Evolutionary conservation across 1,140 invertebrate species (phyloP), one percentile per base, ranked within the genome.

Genomic region (Chironomus tepperi): DNA sequence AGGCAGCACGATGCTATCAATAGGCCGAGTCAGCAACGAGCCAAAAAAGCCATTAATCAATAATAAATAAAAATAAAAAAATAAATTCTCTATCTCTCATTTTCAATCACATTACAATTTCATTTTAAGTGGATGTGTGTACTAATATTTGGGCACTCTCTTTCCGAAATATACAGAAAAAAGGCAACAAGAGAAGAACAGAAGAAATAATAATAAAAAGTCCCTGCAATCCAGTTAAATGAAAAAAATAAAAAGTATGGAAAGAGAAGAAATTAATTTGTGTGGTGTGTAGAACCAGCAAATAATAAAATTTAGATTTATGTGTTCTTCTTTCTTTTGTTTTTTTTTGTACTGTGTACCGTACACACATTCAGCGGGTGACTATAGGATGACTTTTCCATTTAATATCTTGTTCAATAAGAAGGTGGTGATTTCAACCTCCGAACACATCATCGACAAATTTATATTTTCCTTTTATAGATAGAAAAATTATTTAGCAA

Each of bases 251-350:
- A n/a, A n/a, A n/a, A n/a, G 1, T 3, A 57, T 70, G 16, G 18
- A 18, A 70, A 19, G 65, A 70, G 65, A 70, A 18, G 65, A 70
- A 70, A 70, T 70, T 70, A 70, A 70, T 70, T 70, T 70, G 65
- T 70, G 65, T 15, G 47, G 47, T 57, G 65, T 70, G 65, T 70
- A 70, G 7, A 70, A 18, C 16, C 65, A 70, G 19, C 65, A 70
- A 70, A 70, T 70, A 70, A 70, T 70, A 70, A 70, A 70, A 70
- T 70, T 70, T 70, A 70, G 65, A 70, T 70, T 70, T 70, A 70
- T 70, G 65, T 70, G 65, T 34, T 34, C 24, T 34, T 34, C 65
- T 18, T 70, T 18, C 18, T 70, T 18, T 18, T 57, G 47, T 57
- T 57, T 57, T 34, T 34, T 34, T 34, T 34, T 34, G 1, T 34